Percentiles rank a stretch among this genome's conserved stretches.
Conservation (phyloP, 2,888 invertebrate species). For the Drosophila fulvimacula region DNA sequence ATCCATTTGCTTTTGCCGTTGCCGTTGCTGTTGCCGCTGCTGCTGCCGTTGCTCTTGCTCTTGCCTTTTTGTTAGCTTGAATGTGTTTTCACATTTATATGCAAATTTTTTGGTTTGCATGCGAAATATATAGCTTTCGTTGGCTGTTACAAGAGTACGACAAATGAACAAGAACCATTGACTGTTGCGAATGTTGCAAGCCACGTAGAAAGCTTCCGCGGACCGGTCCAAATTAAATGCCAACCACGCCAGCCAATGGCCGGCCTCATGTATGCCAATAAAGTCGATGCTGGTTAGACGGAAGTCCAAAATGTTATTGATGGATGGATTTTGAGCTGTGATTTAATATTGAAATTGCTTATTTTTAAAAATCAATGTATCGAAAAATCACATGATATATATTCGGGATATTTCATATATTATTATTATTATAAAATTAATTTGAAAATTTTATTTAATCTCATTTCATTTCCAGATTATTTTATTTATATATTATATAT, state of each 20-base stretch:
- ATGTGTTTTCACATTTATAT: constrained; percentile 80
- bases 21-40: constrained; percentile 42
- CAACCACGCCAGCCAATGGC: constrained; percentile 55
- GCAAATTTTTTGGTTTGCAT: constrained; percentile 78
- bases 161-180: constrained; percentile 67
- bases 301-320: no score
- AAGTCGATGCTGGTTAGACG: constrained; percentile 17
- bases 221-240: constrained; percentile 53
- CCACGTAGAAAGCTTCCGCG: constrained; percentile 23
- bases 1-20: constrained; percentile 15
- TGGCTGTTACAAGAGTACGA: constrained; percentile 50
- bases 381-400: not conserved
- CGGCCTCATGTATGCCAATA: constrained; percentile 33
- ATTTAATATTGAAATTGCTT: not conserved
- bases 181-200: constrained; percentile 23
- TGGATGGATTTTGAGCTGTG: not conserved
- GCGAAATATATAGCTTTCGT: constrained; percentile 73
- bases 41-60: not conserved
- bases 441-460: no score
- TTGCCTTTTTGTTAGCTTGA: constrained; percentile 69
- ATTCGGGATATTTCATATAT: no score
- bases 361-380: not conserved
- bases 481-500: no score
- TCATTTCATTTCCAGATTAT: not conserved
- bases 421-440: no score